Base-by-base conservation (phyloP, 2,888 invertebrate species). In the Drosophila niveifrons region DNA sequence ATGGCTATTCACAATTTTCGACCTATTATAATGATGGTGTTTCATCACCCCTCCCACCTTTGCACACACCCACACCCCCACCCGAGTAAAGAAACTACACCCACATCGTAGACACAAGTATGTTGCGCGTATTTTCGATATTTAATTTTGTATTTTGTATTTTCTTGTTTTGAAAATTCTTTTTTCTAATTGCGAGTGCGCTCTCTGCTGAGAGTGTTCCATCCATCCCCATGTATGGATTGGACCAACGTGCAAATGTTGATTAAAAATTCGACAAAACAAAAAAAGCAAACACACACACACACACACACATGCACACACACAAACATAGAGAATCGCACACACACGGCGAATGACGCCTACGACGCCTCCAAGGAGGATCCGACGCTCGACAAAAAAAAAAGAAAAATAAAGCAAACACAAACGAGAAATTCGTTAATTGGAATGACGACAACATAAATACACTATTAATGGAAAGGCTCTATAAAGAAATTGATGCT, bases 191-290 rank as follows among this genome's bases (percentile, higher is more conserved):
- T 83, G 61, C 72, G 78, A 72, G 68, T 77, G 68, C 58, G 67
- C 79, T 74, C 58, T 53, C 56, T 72, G 66, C 23, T 53, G 91
- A 81, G 89, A 79, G 83, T 82, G 78, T 87, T 90, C 88, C 85
- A 90, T 87, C 89, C 90, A 89, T 90, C 90, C 91, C 78, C 92
- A 92, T 92, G 92, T 92, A 92, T 92, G 92, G 91, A 91, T 92
- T 91, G 89, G 90, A 81, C 82, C 79, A 88, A 89, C 81, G 87
- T 86, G 82, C 85, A 82, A 89, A 85, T 82, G 88, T 89, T 85
- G 88, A 85, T 84, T 84, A 89, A 87, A 89, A 84, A 84, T 89
- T 87, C 84, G 79, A 89, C 88, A 89, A 86, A 88, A 88, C 74
- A 88, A 75, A 79, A 84, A 73, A 67, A 59, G 6, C 18, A 18